These are phyloP conservation scores for Scomberomorus guttatus DNA, from an alignment of 2,797 vertebrate species.

Conservation along the genomic window DNA sequence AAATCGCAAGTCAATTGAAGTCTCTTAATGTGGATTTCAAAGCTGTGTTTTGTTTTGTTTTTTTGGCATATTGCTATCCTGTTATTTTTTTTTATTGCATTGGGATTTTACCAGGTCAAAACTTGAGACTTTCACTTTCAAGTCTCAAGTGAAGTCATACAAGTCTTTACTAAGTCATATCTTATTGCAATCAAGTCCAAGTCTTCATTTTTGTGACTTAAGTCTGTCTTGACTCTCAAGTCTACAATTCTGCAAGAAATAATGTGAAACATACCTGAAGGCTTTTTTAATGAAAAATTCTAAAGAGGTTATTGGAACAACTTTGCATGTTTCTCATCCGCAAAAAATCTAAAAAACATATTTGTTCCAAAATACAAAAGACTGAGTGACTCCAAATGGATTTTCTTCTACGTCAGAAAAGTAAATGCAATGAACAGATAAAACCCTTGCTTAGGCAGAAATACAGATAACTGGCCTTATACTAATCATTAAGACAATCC, in stretches of 20 bases:
- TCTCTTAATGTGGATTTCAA: too few species aligned
- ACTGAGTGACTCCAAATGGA: constrained; percentile 33
- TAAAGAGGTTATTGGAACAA: constrained; percentile 2
- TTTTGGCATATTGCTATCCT: too few species aligned
- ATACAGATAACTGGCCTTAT: constrained; percentile 37
- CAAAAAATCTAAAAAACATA: constrained; percentile 22
- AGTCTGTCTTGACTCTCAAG: background rate
- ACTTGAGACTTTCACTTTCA: background rate
- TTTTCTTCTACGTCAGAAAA: constrained; percentile 7
- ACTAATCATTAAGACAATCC: constrained; percentile 36
- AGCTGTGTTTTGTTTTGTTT: too few species aligned
- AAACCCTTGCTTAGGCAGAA: constrained; percentile 14
- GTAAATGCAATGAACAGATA: constrained; percentile 58
- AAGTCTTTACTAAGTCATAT: background rate
- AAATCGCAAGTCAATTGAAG: background rate
- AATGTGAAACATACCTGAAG: background rate
- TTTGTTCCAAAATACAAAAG: constrained; percentile 37
- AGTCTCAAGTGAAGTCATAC: background rate
- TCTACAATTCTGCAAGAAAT: constrained; percentile 3
- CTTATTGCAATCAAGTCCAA: background rate
- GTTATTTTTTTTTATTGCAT: constrained; percentile 2
- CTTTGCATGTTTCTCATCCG: constrained; percentile 16
- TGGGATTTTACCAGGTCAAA: background rate
- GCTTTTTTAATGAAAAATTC: constrained; percentile 3
- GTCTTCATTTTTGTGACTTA: background rate